Conservation (phyloP, 2,113 vertebrate genomes). For the Cyprinodon tularosa region DNA sequence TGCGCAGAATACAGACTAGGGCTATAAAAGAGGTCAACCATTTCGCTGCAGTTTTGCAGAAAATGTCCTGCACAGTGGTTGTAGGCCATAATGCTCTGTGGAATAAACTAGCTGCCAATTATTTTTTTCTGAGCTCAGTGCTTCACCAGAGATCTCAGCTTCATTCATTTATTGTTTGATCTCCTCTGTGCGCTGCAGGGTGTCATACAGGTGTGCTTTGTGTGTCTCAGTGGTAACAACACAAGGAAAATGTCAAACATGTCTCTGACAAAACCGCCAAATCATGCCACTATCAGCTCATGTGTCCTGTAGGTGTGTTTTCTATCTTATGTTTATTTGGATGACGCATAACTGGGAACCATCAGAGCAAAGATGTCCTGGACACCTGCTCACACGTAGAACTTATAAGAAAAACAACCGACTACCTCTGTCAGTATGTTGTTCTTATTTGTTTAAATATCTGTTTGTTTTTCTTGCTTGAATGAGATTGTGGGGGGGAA, state of each 20-base stretch:
- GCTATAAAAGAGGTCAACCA: too few species aligned
- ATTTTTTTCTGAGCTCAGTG: not conserved
- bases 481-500: too few species aligned
- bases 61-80: not conserved
- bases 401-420: not conserved
- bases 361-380: not conserved
- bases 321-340: not conserved
- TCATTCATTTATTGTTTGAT: not conserved
- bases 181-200: not conserved
- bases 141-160: not conserved
- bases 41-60: too few species aligned
- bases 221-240: not conserved
- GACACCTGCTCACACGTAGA: not conserved
- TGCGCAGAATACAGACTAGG: too few species aligned
- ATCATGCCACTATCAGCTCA: not conserved
- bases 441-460: not conserved
- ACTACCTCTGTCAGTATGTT: not conserved
- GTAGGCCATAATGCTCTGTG: not conserved
- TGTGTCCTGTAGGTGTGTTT: not conserved
- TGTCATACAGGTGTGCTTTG: not conserved
- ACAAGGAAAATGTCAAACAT: not conserved
- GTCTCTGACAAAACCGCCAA: not conserved
- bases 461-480: too few species aligned
- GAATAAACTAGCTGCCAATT: not conserved
- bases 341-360: not conserved